Conservation (phyloP, 1,140 invertebrate genomes). For the Ylistrum balloti region DNA sequence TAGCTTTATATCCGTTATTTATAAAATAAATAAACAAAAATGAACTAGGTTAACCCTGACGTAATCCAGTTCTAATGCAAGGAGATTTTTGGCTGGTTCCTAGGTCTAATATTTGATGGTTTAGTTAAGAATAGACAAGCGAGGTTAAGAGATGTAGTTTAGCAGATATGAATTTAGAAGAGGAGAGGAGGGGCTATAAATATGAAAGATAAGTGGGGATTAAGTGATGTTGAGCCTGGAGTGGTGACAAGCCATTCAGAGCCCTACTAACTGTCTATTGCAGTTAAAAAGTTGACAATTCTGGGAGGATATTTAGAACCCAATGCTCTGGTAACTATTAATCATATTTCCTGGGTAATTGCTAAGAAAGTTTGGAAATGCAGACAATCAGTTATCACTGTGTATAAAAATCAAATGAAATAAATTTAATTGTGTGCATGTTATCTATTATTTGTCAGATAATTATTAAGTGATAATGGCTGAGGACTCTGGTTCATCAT, state of each 20-base stretch:
- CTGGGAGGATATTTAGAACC: not conserved
- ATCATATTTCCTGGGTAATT: not conserved
- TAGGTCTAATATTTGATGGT: too few species aligned
- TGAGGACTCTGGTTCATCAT: not conserved
- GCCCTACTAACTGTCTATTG: too few species aligned
- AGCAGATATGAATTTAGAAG: too few species aligned
- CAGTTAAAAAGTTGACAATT: not conserved
- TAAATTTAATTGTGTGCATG: constrained; percentile 2
- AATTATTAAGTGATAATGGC: not conserved
- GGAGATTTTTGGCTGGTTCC: not conserved
- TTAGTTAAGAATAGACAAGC: too few species aligned
- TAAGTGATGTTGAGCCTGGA: too few species aligned
- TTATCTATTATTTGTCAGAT: not conserved
- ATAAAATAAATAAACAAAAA: not conserved
- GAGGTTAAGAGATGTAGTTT: too few species aligned
- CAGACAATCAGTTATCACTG: constrained; percentile 12
- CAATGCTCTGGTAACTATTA: not conserved
- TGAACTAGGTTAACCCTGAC: not conserved
- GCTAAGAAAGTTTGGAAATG: not conserved
- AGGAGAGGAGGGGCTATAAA: too few species aligned
- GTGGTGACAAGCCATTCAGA: too few species aligned
- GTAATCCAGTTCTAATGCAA: not conserved
- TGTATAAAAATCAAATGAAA: not conserved
- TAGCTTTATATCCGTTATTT: not conserved
- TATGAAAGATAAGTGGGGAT: too few species aligned